These are phyloP conservation scores for Porphyrio hochstetteri DNA, from an alignment of 2,113 vertebrate genomes.

Conservation along the genomic window DNA sequence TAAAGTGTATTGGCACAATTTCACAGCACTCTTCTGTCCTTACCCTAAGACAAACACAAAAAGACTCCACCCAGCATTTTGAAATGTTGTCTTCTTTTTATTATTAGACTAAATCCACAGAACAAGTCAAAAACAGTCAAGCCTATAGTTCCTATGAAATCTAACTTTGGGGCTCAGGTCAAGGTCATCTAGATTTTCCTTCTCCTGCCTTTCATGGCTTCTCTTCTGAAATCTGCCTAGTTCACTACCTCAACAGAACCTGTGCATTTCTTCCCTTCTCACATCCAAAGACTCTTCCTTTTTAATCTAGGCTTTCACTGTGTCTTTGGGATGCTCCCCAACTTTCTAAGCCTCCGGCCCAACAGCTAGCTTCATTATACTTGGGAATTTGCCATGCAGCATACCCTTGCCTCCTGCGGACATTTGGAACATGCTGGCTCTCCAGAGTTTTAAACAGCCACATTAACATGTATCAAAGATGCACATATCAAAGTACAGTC, in stretches of 20 bases:
- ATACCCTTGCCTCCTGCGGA: neutral
- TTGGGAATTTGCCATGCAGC: neutral
- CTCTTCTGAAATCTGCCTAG: neutral
- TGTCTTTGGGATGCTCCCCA: neutral
- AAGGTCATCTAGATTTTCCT: neutral
- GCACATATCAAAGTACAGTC: neutral
- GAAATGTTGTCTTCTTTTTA: neutral
- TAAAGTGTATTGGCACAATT: neutral
- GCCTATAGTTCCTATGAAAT: neutral
- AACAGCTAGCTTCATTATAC: neutral
- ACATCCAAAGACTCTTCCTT: neutral
- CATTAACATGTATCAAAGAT: constrained; percentile 17
- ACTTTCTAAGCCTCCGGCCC: neutral
- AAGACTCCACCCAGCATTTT: neutral
- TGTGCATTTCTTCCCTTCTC: neutral
- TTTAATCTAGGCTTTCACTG: neutral
- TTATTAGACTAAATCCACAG: neutral
- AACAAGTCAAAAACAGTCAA: neutral
- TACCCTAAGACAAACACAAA: neutral
- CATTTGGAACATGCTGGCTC: neutral
- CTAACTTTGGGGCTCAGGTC: neutral
- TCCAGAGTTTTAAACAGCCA: neutral
- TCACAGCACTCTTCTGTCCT: neutral
- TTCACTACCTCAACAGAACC: neutral
- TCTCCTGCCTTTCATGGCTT: neutral